Evolutionary conservation across 2,888 invertebrate species (phyloP), one percentile per base, ranked within the genome.

Genomic region (Cistogaster globosa): DNA sequence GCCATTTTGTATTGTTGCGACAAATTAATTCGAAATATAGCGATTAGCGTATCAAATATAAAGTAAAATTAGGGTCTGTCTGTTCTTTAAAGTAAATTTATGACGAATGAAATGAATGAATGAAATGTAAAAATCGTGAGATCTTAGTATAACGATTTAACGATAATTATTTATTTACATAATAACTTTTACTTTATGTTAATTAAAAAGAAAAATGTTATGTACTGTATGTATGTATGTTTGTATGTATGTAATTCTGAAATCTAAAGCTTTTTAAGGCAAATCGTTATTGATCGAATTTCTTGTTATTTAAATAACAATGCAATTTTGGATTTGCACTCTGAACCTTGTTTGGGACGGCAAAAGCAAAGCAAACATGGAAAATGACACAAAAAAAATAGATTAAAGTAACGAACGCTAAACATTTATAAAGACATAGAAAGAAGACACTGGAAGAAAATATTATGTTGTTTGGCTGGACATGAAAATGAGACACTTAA

Each of bases 341-440:
- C 75, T 88, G 89, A 90, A 89, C 89, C 90, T 89, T 90, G 89
- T 87, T 87, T 86, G 71, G 84, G 86, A 86, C 87, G 87, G 88
- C 86, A 86, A 81, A 86, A 87, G 87, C 89, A 88, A 88, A 89
- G 88, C 88, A 86, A 87, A 86, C 87, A 81, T 86, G 72, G 65
- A 80, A 74, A 62, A 18, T 26, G 6, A 32, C 0, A 48, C 20
- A 53, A 5, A 42, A 62, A 8, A 32, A 32, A 32, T 5, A 36
- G 36, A 48, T 45, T 60, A 16, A 36, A 32, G 26, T 6, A 71
- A 16, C 14, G 6, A 58, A 32, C 5, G 20, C 36, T 60, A 51
- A 72, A 72, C 32, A 51, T 2, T 26, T 26, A 26, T 26, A 26
- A 26, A 26, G 26, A 26, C 26, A 45, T 53, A 45, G 14, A 45